phyloP scores from a whole-genome alignment of 2,797 vertebrate genomes.

The Syngnathus acus region DNA sequence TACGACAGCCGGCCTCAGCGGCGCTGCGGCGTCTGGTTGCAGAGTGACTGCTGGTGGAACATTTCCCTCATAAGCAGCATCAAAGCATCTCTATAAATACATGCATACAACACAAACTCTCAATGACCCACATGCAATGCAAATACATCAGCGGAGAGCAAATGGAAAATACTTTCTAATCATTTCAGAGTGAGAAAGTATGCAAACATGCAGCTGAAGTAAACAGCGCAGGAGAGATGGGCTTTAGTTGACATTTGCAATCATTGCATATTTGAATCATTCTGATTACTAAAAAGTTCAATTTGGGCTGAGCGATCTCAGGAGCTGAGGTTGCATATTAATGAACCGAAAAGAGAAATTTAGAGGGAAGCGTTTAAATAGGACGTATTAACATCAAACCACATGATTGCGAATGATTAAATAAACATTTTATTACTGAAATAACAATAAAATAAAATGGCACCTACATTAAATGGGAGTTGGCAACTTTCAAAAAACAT shows the following conservation, averaged over 20 bases:
- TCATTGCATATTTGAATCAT: not conserved
- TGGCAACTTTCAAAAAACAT: not conserved
- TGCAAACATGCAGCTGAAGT: not conserved
- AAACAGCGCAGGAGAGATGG: not conserved
- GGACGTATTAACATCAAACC: too few relatives aligned
- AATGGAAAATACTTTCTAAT: not conserved
- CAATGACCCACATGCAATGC: slow-evolving; percentile 43
- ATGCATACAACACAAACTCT: slow-evolving; percentile 37
- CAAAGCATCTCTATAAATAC: slow-evolving; percentile 60
- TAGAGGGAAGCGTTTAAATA: not conserved
- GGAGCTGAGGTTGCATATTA: not conserved
- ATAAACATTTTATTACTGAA: not conserved
- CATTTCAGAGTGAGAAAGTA: not conserved
- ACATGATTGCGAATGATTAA: too few relatives aligned
- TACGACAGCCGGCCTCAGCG: slow-evolving; percentile 26
- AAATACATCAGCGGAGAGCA: slow-evolving; percentile 25
- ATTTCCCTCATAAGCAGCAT: slow-evolving; percentile 46
- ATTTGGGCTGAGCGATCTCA: not conserved
- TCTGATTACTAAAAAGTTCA: not conserved
- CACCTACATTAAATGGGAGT: not conserved
- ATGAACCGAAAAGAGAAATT: not conserved
- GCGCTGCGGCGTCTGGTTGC: slow-evolving; percentile 21
- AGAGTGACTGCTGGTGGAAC: slow-evolving; percentile 40
- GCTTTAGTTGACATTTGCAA: not conserved
- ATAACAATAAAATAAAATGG: not conserved